Conservation (phyloP, 2,888 invertebrate genomes). For the Leptinotarsa haldemani region DNA sequence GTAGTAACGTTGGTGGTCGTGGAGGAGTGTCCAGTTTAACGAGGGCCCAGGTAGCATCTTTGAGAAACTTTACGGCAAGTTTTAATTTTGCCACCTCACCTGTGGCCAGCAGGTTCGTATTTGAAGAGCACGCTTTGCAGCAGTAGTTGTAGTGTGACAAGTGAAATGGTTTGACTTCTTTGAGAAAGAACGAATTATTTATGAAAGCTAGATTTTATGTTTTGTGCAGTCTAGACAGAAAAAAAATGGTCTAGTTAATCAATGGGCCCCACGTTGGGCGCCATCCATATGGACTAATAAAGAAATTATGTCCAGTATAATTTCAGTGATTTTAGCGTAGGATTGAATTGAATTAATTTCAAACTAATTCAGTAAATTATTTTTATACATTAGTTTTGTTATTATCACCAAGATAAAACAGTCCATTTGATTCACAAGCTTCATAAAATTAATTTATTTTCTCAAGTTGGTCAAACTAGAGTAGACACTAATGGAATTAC, state of each 20-base stretch:
- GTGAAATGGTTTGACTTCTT: neutral
- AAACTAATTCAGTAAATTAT: no score
- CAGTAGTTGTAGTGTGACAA: neutral
- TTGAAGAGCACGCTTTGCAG: slow-evolving; percentile 23
- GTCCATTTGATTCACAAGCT: no score
- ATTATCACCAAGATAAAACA: no score
- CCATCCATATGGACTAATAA: neutral
- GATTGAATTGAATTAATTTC: neutral
- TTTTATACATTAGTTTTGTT: no score
- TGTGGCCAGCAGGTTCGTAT: slow-evolving; percentile 65
- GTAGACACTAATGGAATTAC: neutral
- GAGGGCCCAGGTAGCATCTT: slow-evolving; percentile 69
- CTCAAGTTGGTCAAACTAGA: neutral
- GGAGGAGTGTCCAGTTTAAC: slow-evolving; percentile 70
- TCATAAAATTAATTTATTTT: neutral
- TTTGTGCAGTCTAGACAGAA: no score
- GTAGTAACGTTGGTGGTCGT: slow-evolving; percentile 66
- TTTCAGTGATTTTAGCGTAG: no score
- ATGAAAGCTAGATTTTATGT: neutral
- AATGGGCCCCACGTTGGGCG: neutral
- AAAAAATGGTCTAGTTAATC: no score
- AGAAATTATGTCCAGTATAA: no score
- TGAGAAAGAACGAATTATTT: neutral
- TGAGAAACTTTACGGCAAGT: slow-evolving; percentile 68
- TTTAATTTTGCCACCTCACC: slow-evolving; percentile 69